These are phyloP conservation scores for Phalacrocorax carbo DNA, from an alignment of 2,113 vertebrate species.

Conservation along the genomic window DNA sequence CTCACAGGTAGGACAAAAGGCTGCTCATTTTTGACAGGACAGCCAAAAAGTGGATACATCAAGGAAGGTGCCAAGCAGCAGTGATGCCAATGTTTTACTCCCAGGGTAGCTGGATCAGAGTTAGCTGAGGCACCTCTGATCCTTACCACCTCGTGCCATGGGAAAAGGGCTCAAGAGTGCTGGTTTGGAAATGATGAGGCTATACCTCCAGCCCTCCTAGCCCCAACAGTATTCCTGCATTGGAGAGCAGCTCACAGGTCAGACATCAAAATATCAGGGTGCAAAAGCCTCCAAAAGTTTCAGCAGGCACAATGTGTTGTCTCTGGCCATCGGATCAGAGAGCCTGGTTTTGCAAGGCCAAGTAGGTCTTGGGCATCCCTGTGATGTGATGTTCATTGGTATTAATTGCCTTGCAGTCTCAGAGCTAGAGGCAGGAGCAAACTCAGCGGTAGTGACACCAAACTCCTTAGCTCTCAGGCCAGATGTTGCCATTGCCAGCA, in stretches of 20 bases:
- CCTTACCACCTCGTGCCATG: rapidly evolving
- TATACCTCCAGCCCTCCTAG: not conserved
- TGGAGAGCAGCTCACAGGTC: not conserved
- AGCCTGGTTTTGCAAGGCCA: not conserved
- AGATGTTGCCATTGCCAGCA: not conserved
- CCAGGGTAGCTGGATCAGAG: not conserved
- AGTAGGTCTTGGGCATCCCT: not conserved
- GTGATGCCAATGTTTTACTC: not conserved
- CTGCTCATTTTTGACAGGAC: not conserved
- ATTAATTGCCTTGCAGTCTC: not conserved
- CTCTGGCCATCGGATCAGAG: not conserved
- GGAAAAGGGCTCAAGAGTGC: not conserved
- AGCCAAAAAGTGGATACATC: rapidly evolving
- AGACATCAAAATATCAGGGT: rapidly evolving
- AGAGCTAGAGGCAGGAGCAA: not conserved
- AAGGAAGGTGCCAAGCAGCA: rapidly evolving
- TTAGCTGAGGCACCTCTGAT: not conserved
- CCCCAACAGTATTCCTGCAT: rapidly evolving
- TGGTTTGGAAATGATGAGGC: rapidly evolving
- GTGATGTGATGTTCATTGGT: rapidly evolving
- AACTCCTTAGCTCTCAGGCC: not conserved
- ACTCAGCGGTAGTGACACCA: rapidly evolving
- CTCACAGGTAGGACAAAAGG: not conserved
- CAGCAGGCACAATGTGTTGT: not conserved
- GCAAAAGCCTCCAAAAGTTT: not conserved